Evolutionary conservation across 2,888 invertebrate genomes (phyloP), one percentile per base, ranked within the genome.

Genomic region (Drosophila nr. medialis): DNA sequence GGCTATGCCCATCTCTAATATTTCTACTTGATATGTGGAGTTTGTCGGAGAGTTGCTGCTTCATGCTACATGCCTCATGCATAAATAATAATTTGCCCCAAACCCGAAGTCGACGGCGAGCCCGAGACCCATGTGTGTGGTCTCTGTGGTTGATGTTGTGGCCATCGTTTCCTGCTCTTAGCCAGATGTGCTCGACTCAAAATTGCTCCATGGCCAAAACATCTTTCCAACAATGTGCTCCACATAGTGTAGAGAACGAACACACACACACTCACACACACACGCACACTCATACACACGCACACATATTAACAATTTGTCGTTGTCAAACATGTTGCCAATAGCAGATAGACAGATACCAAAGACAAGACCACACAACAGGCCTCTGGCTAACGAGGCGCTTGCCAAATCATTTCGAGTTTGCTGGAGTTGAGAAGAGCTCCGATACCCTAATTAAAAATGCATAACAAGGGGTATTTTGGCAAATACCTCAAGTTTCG

Each of bases 81-180:
- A 84, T 89, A 84, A 89, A 87, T 84, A 89, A 82, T 79, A 67
- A 67, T 53, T 51, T 55, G 49, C 66, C 64, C 30, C 59, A 21
- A 42, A 15, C 38, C 49, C 56, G 54, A 50, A 38, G 54, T 27
- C 36, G 55, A 51, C 55, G 63, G 55, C 48, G 64, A 70, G 59
- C 61, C 21, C 59, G 40, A 45, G 72, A 55, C 72, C 72, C 85
- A 74, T 87, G 79, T 89, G 85, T 86, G 90, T 80, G 90, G 90
- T 85, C 88, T 77, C 27, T 66, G 72, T 36, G 75, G 83, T 69
- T 74, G 75, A 75, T 30, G 66, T 64, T 80, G 74, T 62, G 72
- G 59, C 54, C 59, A 34, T 54, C 62, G 70, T 63, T 70, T 77
- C 61, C 81, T 73, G 63, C 40, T 61, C 64, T 68, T 59, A 54